Evolutionary conservation across 2,113 vertebrate species (phyloP).

Genomic region (Myrmophylax atrothorax): DNA sequence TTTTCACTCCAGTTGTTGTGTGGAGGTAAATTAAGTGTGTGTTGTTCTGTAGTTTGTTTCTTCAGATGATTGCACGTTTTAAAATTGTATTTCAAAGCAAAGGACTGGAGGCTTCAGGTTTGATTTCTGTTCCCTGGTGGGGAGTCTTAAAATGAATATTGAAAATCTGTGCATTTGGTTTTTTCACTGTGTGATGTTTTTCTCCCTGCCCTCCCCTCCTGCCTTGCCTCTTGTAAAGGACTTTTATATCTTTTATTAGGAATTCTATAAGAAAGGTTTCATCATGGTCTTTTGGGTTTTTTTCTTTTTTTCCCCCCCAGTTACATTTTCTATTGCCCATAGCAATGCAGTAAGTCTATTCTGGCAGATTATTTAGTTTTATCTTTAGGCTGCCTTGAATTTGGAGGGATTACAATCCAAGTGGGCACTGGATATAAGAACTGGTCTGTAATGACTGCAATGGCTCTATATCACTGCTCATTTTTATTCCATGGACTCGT

Average conservation of each 20-base stretch:
- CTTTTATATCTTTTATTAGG: neutral
- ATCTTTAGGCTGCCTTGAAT: neutral
- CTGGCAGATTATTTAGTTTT: neutral
- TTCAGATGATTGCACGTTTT: neutral
- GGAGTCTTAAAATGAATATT: neutral
- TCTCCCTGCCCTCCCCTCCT: neutral
- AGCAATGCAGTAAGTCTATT: neutral
- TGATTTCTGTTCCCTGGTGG: neutral
- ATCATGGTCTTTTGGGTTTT: neutral
- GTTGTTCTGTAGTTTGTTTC: neutral
- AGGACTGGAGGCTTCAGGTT: neutral
- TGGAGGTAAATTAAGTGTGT: neutral
- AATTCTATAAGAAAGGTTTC: neutral
- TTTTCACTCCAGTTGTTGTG: neutral
- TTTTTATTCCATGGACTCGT: neutral
- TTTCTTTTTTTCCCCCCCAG: accelerated
- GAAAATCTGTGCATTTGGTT: neutral
- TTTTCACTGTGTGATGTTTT: neutral
- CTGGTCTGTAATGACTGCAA: neutral
- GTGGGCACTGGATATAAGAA: neutral
- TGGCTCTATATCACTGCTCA: neutral
- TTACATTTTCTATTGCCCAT: neutral
- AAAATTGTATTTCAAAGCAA: neutral
- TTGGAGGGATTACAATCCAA: neutral
- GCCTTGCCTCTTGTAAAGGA: neutral